Conservation (phyloP, 2,888 invertebrate species). For the Caenorhabditis angaria region DNA sequence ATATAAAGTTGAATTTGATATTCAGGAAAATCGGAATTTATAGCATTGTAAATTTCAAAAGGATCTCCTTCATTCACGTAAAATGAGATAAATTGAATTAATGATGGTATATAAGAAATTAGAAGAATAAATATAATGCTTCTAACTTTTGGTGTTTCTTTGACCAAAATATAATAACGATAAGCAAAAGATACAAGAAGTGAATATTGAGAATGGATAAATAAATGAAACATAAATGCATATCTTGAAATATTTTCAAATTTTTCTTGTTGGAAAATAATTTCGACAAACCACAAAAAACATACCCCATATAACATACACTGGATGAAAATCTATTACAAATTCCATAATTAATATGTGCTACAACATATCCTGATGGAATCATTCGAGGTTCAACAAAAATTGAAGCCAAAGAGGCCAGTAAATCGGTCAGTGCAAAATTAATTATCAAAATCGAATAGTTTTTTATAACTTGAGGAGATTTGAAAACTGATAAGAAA, state of each 20-base stretch:
- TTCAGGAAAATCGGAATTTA: background rate
- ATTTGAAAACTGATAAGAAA: background rate
- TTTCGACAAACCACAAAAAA: no score
- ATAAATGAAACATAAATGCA: slow-evolving; percentile 28
- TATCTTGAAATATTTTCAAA: slow-evolving; percentile 8
- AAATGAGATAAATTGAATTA: slow-evolving; percentile 14
- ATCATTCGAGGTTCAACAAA: background rate
- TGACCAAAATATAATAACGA: slow-evolving; percentile 29
- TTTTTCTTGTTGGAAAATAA: no score
- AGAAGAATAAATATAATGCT: slow-evolving; percentile 13
- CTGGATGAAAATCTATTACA: background rate
- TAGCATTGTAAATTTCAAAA: background rate
- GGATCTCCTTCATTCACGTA: background rate
- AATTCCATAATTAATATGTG: background rate
- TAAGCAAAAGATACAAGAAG: slow-evolving; percentile 33
- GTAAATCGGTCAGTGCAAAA: background rate
- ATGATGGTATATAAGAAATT: slow-evolving; percentile 15
- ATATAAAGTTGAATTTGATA: no score
- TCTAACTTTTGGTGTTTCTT: slow-evolving; percentile 18
- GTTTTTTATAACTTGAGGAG: background rate
- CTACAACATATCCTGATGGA: background rate
- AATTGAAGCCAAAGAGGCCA: background rate
- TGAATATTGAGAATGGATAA: slow-evolving; percentile 30
- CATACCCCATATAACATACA: background rate
- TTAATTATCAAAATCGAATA: background rate